Conservation (phyloP, 2,113 vertebrate species). For the Abramis brama region DNA sequence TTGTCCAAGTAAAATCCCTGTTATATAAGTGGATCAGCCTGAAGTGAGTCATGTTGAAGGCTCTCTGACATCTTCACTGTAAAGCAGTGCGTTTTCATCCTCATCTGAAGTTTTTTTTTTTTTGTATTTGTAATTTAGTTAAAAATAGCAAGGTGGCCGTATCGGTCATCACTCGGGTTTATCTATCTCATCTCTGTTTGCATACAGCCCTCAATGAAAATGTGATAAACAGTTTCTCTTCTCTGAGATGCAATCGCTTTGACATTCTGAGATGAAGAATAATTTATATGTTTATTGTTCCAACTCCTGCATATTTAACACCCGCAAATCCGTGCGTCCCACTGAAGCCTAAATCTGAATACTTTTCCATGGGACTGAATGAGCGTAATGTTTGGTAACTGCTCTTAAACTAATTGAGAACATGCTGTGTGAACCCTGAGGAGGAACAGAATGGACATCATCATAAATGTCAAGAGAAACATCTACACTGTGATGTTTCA, state of each 20-base stretch:
- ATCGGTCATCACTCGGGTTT: not conserved
- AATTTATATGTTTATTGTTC: not conserved
- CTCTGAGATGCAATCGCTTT: not conserved
- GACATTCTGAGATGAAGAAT: not conserved
- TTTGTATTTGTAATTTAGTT: no score
- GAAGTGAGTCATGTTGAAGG: not conserved
- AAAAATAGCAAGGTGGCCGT: not conserved
- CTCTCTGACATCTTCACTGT: no score
- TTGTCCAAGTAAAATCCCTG: not conserved
- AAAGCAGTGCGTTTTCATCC: not conserved
- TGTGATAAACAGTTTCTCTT: not conserved
- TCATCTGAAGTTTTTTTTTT: no score
- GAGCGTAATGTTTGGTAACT: not conserved
- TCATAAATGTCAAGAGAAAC: not conserved
- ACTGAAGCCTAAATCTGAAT: not conserved
- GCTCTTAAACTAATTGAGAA: constrained; percentile 17
- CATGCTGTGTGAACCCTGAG: not conserved
- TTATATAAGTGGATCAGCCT: not conserved
- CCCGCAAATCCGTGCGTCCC: no score
- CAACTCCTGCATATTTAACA: not conserved
- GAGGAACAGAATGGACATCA: not conserved
- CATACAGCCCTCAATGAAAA: not conserved
- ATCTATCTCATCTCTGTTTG: not conserved
- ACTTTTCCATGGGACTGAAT: not conserved
- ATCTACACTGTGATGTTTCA: not conserved